Evolutionary conservation across 1,140 invertebrate species (phyloP).

Genomic region (Chrysomallon squamiferum): DNA sequence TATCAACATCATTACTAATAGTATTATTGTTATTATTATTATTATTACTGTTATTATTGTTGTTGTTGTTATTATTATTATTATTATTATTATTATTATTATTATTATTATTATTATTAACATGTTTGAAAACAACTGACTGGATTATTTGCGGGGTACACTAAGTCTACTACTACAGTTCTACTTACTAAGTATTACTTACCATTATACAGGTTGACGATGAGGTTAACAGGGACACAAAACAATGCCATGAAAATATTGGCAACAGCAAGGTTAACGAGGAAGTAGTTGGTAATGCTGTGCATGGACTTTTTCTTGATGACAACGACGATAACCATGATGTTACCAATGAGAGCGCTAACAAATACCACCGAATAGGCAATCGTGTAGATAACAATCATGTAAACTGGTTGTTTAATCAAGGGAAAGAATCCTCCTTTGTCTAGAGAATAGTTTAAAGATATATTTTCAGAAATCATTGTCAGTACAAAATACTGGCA

Average conservation of each 20-base stretch:
- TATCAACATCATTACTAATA: too few species aligned
- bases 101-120: too few species aligned
- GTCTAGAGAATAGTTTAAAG: neutral
- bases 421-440: constrained; percentile 16
- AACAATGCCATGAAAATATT: constrained; percentile 90
- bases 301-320: constrained; percentile 83
- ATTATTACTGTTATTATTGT: too few species aligned
- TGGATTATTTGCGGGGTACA: too few species aligned
- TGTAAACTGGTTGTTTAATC: constrained; percentile 36
- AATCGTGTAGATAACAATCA: constrained; percentile 47
- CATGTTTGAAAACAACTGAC: too few species aligned
- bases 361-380: constrained; percentile 71
- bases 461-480: too few species aligned
- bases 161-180: too few species aligned
- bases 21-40: too few species aligned
- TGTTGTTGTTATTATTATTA: too few species aligned
- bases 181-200: too few species aligned
- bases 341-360: constrained; percentile 83
- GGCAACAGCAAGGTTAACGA: constrained; percentile 88
- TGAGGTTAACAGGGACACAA: constrained; percentile 84
- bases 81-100: too few species aligned
- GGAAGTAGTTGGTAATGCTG: constrained; percentile 91
- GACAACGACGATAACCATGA: constrained; percentile 85
- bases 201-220: constrained; percentile 61
- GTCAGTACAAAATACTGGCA: too few species aligned